Percentiles rank a stretch among this genome's conserved stretches.
Evolutionary conservation across 2,113 vertebrate genomes (phyloP).

Genomic region (Sialia sialis): DNA sequence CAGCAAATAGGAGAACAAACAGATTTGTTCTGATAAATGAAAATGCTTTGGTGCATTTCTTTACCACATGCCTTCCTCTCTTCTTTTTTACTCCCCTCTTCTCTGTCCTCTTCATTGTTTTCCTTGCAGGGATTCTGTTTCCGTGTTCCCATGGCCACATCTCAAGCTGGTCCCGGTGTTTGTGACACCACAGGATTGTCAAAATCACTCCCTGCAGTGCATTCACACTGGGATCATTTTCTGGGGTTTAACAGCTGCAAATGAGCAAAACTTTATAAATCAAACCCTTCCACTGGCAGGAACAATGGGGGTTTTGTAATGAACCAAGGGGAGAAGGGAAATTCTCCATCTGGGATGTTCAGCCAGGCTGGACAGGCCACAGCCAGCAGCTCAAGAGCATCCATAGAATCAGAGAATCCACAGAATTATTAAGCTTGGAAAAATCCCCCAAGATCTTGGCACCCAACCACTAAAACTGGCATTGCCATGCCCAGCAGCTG

Average conservation of each 20-base stretch:
- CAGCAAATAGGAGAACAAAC: slow-evolving; percentile 39
- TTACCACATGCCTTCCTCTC: neutral
- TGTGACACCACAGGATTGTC: neutral
- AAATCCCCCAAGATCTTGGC: neutral
- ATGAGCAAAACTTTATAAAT: neutral
- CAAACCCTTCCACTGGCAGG: neutral
- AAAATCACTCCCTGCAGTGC: neutral
- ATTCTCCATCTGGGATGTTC: neutral
- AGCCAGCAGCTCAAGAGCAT: neutral
- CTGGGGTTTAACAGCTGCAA: neutral
- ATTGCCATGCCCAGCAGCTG: neutral
- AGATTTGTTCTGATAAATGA: slow-evolving; percentile 43
- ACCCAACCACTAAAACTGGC: neutral
- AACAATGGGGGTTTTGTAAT: neutral
- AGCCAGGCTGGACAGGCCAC: neutral
- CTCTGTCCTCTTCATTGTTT: neutral
- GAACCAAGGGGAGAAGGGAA: neutral
- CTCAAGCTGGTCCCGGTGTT: neutral
- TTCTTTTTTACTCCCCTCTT: neutral
- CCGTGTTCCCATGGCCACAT: neutral
- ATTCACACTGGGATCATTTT: neutral
- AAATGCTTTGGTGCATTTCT: neutral
- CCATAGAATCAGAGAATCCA: neutral
- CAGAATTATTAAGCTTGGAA: neutral
- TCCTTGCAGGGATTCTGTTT: neutral